Evolutionary conservation across 35 echinoderm and acorn worm species (phyloP).

Genomic region (Ptychodera flava): DNA sequence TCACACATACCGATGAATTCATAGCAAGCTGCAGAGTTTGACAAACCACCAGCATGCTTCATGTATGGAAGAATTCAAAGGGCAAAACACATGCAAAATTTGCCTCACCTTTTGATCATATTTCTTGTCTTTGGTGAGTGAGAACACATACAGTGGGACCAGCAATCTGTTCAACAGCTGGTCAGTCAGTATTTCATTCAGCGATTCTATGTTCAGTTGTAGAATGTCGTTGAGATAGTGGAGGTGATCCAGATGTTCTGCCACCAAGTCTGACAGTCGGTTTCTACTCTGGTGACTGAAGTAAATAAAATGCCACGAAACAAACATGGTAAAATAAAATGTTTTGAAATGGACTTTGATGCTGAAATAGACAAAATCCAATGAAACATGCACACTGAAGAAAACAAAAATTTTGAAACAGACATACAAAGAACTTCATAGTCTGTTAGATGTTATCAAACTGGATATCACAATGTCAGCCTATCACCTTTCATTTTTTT

Average conservation of each 20-base stretch:
- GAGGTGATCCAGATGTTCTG: constrained; percentile 88
- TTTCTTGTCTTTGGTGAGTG: constrained; percentile 59
- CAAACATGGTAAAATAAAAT: too few relatives aligned
- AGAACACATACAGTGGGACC: constrained; percentile 81
- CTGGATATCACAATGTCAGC: too few relatives aligned
- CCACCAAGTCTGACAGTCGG: constrained; percentile 72
- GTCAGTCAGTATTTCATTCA: constrained; percentile 87
- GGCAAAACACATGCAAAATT: too few relatives aligned
- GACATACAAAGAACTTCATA: too few relatives aligned
- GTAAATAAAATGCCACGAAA: constrained; percentile 29
- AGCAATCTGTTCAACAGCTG: constrained; percentile 84
- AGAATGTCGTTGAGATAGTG: constrained; percentile 98
- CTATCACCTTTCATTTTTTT: too few relatives aligned
- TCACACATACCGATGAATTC: neutral
- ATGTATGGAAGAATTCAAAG: too few relatives aligned
- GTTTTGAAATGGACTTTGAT: too few relatives aligned
- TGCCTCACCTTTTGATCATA: constrained; percentile 63
- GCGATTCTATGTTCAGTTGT: constrained; percentile 57
- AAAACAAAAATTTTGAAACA: too few relatives aligned
- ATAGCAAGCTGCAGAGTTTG: neutral
- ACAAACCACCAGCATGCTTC: too few relatives aligned
- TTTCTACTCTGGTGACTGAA: constrained; percentile 86
- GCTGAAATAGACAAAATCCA: too few relatives aligned
- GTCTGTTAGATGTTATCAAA: too few relatives aligned
- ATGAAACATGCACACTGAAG: too few relatives aligned